Conservation (phyloP, 2,888 invertebrate genomes). For the Dichetophora obliterata region DNA sequence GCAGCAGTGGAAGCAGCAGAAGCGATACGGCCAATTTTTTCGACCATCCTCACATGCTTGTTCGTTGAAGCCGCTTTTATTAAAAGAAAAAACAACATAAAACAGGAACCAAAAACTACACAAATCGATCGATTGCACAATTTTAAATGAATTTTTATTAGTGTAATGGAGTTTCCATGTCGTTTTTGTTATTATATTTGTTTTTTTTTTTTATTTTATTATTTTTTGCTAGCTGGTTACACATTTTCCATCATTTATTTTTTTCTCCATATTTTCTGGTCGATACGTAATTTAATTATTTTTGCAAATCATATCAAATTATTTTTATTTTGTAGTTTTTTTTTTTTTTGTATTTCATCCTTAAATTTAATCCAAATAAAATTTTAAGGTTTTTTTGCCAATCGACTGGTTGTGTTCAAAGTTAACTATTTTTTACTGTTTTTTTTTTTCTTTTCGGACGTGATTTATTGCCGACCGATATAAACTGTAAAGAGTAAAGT, state of each 20-base stretch:
- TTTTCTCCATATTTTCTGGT: neutral
- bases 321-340: neutral
- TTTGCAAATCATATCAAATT: conserved; percentile 13
- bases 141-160: conserved; percentile 37
- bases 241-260: no score
- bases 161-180: conserved; percentile 27
- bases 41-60: no score
- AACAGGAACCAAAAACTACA: neutral
- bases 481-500: neutral
- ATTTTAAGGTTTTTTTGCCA: neutral
- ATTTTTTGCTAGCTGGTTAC: neutral
- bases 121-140: conserved; percentile 38
- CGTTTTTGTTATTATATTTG: neutral
- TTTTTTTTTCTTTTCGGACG: neutral
- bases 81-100: neutral
- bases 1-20: conserved; percentile 13
- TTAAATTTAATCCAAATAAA: neutral
- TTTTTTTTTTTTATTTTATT: neutral
- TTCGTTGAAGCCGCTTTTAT: no score
- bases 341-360: neutral
- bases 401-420: neutral
- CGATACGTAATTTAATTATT: conserved; percentile 13
- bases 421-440: neutral
- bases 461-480: neutral
- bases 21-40: neutral